Percentiles rank a stretch among this genome's conserved stretches.
Conservation (phyloP, 2,888 invertebrate genomes). For the Drosophila acutilabella region DNA sequence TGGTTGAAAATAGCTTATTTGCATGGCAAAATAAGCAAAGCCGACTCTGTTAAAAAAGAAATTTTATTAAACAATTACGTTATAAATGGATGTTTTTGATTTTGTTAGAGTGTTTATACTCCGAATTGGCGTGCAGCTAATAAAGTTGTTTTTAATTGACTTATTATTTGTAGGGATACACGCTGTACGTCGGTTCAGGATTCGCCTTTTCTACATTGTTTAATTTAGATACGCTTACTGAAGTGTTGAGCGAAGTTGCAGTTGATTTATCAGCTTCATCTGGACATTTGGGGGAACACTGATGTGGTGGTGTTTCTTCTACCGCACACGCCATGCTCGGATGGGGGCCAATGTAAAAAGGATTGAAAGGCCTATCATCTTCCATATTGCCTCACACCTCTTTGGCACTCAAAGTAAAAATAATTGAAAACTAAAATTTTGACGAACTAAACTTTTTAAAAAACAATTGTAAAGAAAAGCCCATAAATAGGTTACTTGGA, state of each 20-base stretch:
- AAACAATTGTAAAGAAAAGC: too few relatives aligned
- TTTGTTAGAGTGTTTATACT: too few relatives aligned
- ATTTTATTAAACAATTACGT: too few relatives aligned
- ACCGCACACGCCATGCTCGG: constrained; percentile 41
- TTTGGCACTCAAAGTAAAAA: too few relatives aligned
- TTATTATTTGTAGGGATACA: constrained; percentile 13
- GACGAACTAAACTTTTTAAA: too few relatives aligned
- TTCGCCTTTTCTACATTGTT: not conserved
- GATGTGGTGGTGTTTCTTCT: not conserved
- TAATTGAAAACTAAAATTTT: too few relatives aligned
- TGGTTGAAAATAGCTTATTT: too few relatives aligned
- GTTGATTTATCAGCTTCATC: not conserved
- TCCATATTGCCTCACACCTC: constrained; percentile 8
- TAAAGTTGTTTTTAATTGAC: not conserved
- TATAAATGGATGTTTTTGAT: not conserved
- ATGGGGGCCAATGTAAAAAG: constrained; percentile 50
- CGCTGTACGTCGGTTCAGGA: not conserved
- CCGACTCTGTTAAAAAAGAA: too few relatives aligned
- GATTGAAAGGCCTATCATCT: constrained; percentile 38
- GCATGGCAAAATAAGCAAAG: too few relatives aligned
- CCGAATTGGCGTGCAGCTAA: not conserved
- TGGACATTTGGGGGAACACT: constrained; percentile 17
- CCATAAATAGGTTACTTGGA: too few relatives aligned
- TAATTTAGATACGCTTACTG: not conserved
- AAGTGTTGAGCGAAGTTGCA: not conserved